phyloP scores from a whole-genome alignment of 2,113 vertebrate genomes.

The Oryctolagus cuniculus region mOryCun1.1 NC_091435.1:44515001-44515500 shows the following conservation, averaged over 20 bases:
- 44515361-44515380: not conserved
- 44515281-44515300: not conserved
- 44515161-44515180: not conserved
- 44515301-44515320: not conserved
- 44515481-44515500: not conserved
- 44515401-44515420: not conserved
- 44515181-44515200: not conserved
- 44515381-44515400: constrained; percentile 2
- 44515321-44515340: not conserved
- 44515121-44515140: not conserved
- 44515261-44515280: not conserved
- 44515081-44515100: not conserved
- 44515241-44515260: not conserved
- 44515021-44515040: not conserved
- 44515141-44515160: not conserved
- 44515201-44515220: too few species aligned
- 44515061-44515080: not conserved
- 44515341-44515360: not conserved
- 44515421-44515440: not conserved
- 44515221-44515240: not conserved
- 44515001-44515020: not conserved
- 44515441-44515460: not conserved
- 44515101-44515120: not conserved
- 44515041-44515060: not conserved
- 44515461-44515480: not conserved